These are phyloP conservation scores for Desoria tigrina DNA, from an alignment of 2,888 invertebrate species.

Conservation along the genomic window DNA sequence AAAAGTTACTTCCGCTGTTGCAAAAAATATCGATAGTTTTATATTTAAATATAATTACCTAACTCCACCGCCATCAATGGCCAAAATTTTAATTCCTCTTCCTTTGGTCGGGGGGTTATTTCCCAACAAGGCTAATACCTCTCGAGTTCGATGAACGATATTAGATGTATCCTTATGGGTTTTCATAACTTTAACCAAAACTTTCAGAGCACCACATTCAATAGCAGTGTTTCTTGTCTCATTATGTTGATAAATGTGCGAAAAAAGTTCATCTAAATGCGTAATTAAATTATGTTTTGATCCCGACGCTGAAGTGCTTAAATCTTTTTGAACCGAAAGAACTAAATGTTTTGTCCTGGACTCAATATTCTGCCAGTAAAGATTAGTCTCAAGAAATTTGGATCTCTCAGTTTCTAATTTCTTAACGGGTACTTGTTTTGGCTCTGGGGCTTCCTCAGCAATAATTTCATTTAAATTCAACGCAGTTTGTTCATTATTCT, in stretches of 20 bases:
- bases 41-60: slow-evolving; percentile 56
- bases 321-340: slow-evolving; percentile 65
- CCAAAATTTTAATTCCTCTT: slow-evolving; percentile 74
- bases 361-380: slow-evolving; percentile 58
- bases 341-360: slow-evolving; percentile 70
- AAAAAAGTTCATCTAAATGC: slow-evolving; percentile 69
- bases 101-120: slow-evolving; percentile 69
- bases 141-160: slow-evolving; percentile 54
- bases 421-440: slow-evolving; percentile 2
- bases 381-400: slow-evolving; percentile 28
- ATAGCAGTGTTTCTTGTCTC: slow-evolving; percentile 72
- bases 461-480: not conserved
- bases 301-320: slow-evolving; percentile 57
- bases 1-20: no score
- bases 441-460: not conserved
- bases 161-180: slow-evolving; percentile 25
- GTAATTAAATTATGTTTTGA: slow-evolving; percentile 60
- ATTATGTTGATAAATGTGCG: slow-evolving; percentile 73
- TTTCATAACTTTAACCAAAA: slow-evolving; percentile 39
- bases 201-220: slow-evolving; percentile 59
- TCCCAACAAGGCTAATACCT: slow-evolving; percentile 72
- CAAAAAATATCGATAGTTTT: not conserved
- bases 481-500: no score
- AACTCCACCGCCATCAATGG: slow-evolving; percentile 89
- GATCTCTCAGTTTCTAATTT: not conserved